These are phyloP conservation scores for Caenorhabditis sp. DNA, from an alignment of 2,888 invertebrate species.

Conservation along the genomic window DNA sequence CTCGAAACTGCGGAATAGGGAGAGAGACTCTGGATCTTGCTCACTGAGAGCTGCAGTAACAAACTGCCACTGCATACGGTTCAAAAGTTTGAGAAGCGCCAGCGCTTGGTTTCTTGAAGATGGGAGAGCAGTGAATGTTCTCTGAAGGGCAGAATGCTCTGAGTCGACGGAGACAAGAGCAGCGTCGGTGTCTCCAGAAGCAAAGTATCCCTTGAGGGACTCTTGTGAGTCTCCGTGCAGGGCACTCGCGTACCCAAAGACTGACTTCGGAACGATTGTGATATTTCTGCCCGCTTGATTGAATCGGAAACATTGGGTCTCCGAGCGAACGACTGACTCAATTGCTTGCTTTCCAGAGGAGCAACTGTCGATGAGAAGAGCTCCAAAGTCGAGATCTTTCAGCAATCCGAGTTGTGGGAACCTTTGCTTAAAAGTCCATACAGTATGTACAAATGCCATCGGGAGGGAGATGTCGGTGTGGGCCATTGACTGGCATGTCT, in stretches of 20 bases:
- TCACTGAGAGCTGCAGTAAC: constrained; percentile 76
- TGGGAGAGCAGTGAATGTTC: constrained; percentile 74
- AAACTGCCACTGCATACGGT: constrained; percentile 78
- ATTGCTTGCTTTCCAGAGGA: constrained; percentile 71
- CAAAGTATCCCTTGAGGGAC: constrained; percentile 75
- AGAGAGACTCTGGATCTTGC: constrained; percentile 74
- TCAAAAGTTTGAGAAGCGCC: constrained; percentile 76
- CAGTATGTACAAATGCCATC: constrained; percentile 80
- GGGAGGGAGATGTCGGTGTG: constrained; percentile 77
- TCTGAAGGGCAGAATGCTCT: constrained; percentile 63
- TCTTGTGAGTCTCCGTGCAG: constrained; percentile 70
- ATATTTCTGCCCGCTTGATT: constrained; percentile 79
- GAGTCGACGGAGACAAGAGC: constrained; percentile 75
- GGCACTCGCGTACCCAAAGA: constrained; percentile 73
- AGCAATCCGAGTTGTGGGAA: constrained; percentile 76
- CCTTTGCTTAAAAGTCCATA: constrained; percentile 79
- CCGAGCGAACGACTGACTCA: constrained; percentile 74
- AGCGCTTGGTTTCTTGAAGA: constrained; percentile 73
- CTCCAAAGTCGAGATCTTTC: constrained; percentile 78
- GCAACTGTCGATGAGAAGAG: constrained; percentile 79
- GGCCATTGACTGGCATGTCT: constrained; percentile 73
- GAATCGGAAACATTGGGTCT: constrained; percentile 79
- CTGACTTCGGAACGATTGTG: constrained; percentile 79
- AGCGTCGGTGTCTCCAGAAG: constrained; percentile 73
- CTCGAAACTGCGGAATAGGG: constrained; percentile 78